Evolutionary conservation across 2,113 vertebrate species (phyloP).

Genomic region (Marcusenius ussheri): DNA sequence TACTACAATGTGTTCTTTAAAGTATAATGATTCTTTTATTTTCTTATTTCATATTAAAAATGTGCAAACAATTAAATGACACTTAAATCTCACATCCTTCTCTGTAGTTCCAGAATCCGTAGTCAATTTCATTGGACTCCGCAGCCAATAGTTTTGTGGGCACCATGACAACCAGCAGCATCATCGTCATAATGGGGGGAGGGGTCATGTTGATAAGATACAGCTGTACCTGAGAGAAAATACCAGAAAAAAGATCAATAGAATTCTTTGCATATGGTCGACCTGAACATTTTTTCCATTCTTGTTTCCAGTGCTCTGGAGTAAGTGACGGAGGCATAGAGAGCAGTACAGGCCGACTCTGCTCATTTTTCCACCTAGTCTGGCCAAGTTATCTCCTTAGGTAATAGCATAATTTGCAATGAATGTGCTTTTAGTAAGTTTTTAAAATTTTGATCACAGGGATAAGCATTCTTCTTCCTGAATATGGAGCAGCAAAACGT

Average conservation of each 20-base stretch:
- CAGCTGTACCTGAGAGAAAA: conserved; percentile 1
- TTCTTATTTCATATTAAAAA: background rate
- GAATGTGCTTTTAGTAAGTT: background rate
- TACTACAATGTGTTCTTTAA: background rate
- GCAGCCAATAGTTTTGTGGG: conserved; percentile 39
- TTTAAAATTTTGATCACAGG: background rate
- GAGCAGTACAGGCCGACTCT: background rate
- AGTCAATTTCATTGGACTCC: conserved; percentile 59
- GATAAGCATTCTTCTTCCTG: background rate
- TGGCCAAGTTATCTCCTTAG: conserved; percentile 13
- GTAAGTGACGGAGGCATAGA: background rate
- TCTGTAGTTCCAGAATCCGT: conserved; percentile 69
- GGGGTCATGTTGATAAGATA: conserved; percentile 38
- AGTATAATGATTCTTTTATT: background rate
- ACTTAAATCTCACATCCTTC: conserved; percentile 59
- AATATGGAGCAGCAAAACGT: background rate
- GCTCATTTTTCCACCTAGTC: background rate
- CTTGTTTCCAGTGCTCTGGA: conserved; percentile 13
- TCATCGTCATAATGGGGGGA: conserved; percentile 38
- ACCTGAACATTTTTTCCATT: conserved; percentile 14
- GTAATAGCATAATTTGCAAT: background rate
- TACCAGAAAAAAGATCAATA: background rate
- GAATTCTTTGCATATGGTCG: background rate
- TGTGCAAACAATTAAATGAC: background rate
- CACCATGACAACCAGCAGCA: conserved; percentile 43